A percentile compares a stretch with the other conserved stretches of the same genome.
Conservation (phyloP, 2,888 invertebrate genomes). For the Teleogryllus oceanicus region DNA sequence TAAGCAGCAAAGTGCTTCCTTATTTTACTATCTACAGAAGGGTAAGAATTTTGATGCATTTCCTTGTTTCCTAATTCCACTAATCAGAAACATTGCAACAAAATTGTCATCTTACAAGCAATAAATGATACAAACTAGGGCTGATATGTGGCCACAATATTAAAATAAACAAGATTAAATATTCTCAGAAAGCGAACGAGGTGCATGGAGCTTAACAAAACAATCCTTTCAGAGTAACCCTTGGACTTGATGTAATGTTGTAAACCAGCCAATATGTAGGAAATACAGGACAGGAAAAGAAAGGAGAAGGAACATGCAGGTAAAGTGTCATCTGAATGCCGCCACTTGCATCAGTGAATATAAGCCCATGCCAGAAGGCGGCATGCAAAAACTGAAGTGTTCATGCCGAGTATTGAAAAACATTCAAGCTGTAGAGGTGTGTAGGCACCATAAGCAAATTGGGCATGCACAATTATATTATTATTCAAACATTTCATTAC, state of each 20-base stretch:
- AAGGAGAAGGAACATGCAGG: not conserved
- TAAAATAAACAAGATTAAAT: not conserved
- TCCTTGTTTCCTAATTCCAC: too few relatives aligned
- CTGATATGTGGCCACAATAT: too few relatives aligned
- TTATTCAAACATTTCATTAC: not conserved
- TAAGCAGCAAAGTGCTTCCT: too few relatives aligned
- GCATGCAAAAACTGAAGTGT: not conserved
- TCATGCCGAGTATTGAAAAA: not conserved
- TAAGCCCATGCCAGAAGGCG: slow-evolving; percentile 18
- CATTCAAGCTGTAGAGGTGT: not conserved
- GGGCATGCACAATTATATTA: not conserved
- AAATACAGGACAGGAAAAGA: not conserved
- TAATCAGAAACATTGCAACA: too few relatives aligned
- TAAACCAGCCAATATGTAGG: not conserved
- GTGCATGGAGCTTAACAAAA: not conserved
- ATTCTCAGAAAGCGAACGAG: not conserved
- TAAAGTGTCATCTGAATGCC: slow-evolving; percentile 5
- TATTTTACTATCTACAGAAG: too few relatives aligned
- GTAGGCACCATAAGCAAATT: not conserved
- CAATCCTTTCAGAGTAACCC: not conserved
- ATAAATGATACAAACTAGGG: too few relatives aligned
- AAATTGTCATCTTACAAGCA: too few relatives aligned
- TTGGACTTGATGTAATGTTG: not conserved
- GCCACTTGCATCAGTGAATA: not conserved
- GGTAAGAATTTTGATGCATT: too few relatives aligned